These are phyloP conservation scores for Myathropa florea DNA, from an alignment of 2,888 invertebrate genomes.

Conservation along the genomic window DNA sequence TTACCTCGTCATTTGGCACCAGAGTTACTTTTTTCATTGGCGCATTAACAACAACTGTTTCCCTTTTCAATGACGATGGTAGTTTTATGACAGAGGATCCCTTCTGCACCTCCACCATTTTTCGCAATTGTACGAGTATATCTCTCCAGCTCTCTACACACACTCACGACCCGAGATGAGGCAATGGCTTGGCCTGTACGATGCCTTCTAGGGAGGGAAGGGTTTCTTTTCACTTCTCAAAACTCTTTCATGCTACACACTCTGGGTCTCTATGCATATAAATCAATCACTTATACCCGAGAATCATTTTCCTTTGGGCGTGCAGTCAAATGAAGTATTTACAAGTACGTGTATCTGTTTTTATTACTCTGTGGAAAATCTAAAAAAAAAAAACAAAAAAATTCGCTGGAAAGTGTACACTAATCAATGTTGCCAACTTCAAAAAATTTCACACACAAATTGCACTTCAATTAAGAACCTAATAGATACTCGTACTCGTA, in stretches of 20 bases:
- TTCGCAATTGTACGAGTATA: neutral
- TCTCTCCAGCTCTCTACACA: neutral
- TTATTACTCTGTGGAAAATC: neutral
- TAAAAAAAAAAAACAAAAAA: neutral
- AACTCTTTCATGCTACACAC: neutral
- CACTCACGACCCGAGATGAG: neutral
- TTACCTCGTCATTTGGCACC: slow-evolving; percentile 80
- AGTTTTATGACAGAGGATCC: slow-evolving; percentile 78
- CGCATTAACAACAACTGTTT: slow-evolving; percentile 80
- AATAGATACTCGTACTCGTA: neutral
- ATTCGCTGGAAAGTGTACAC: slow-evolving; percentile 1
- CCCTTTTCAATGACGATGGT: slow-evolving; percentile 79
- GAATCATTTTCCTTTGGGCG: slow-evolving; percentile 15
- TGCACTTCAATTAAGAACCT: slow-evolving; percentile 22
- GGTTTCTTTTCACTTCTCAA: neutral
- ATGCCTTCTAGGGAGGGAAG: neutral
- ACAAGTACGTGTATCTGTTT: neutral
- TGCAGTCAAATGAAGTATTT: neutral
- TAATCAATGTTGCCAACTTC: slow-evolving; percentile 46
- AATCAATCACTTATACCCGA: slow-evolving; percentile 1
- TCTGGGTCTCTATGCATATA: slow-evolving; percentile 30
- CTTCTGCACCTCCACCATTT: slow-evolving; percentile 80
- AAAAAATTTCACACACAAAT: neutral
- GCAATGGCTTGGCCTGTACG: neutral
- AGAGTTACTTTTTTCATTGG: slow-evolving; percentile 80